Conservation (phyloP, 2,888 invertebrate species). For the Brachypterus glaber region DNA sequence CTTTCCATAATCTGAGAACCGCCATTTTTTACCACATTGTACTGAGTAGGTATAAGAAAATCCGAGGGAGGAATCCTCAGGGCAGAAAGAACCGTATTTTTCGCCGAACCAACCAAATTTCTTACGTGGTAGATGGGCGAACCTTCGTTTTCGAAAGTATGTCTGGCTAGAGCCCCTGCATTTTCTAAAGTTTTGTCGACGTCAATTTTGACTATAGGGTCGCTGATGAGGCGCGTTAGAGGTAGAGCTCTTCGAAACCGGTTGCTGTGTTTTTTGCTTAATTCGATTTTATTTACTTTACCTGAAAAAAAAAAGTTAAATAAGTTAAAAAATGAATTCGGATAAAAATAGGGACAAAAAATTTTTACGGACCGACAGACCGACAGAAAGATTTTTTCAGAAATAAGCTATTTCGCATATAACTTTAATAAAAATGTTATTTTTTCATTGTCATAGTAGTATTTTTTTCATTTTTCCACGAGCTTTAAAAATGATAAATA, state of each 20-base stretch:
- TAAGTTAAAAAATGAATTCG: too few species aligned
- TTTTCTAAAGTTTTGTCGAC: conserved; percentile 37
- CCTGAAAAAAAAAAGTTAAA: too few species aligned
- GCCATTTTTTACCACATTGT: conserved; percentile 29
- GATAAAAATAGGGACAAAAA: too few species aligned
- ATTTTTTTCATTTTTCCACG: too few species aligned
- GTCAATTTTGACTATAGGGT: conserved; percentile 34
- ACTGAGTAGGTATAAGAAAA: conserved; percentile 33
- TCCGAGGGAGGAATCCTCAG: conserved; percentile 35
- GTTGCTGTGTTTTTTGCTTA: too few species aligned
- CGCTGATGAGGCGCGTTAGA: conserved; percentile 23
- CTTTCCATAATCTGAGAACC: background rate
- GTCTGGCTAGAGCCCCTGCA: conserved; percentile 31
- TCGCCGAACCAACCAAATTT: conserved; percentile 34
- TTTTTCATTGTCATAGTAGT: too few species aligned
- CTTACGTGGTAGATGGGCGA: conserved; percentile 36
- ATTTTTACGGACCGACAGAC: too few species aligned
- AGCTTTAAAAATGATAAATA: too few species aligned
- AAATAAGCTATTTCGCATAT: too few species aligned
- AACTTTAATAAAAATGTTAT: too few species aligned
- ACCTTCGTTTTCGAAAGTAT: conserved; percentile 34
- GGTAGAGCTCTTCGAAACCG: conserved; percentile 15
- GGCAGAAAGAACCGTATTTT: conserved; percentile 33
- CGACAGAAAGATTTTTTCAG: too few species aligned
- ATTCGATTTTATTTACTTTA: too few species aligned